A percentile compares a stretch with the other conserved stretches of the same genome.
phyloP scores from a whole-genome alignment of 2,797 vertebrate genomes.

The Falco berigora region DNA sequence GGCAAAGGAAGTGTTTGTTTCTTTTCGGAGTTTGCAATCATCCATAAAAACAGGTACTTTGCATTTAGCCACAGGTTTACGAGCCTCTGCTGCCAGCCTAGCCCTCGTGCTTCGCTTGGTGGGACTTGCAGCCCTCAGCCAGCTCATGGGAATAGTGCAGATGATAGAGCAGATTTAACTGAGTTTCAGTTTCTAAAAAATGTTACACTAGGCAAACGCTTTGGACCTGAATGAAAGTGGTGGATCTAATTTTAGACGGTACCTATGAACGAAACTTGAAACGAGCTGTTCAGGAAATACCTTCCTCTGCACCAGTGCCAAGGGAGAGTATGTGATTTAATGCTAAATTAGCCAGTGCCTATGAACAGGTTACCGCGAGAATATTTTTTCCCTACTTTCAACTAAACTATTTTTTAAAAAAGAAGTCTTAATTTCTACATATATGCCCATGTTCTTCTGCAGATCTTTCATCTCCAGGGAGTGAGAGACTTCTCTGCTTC shows the following conservation, averaged over 20 bases:
- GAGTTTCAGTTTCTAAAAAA: slow-evolving; percentile 66
- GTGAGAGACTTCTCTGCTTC: not conserved
- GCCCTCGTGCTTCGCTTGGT: not conserved
- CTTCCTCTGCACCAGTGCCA: slow-evolving; percentile 66
- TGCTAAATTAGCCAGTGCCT: slow-evolving; percentile 65
- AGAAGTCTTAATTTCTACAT: not conserved
- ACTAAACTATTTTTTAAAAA: not conserved
- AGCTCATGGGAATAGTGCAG: not conserved
- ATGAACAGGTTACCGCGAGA: slow-evolving; percentile 63
- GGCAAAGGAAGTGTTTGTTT: not conserved
- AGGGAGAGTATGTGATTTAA: slow-evolving; percentile 70
- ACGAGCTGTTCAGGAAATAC: slow-evolving; percentile 72
- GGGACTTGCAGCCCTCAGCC: slow-evolving; percentile 19
- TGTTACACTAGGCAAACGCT: slow-evolving; percentile 67
- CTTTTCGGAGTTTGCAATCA: not conserved
- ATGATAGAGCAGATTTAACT: slow-evolving; percentile 55
- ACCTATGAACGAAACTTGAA: slow-evolving; percentile 81
- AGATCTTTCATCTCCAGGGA: not conserved
- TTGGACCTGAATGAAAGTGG: slow-evolving; percentile 74
- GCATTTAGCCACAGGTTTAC: slow-evolving; percentile 53
- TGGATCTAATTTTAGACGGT: slow-evolving; percentile 75
- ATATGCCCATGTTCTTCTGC: not conserved
- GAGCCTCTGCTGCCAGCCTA: not conserved
- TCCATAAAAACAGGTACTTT: slow-evolving; percentile 45
- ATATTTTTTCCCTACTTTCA: slow-evolving; percentile 4